phyloP scores from a whole-genome alignment of 2,113 vertebrate genomes.

The Calyptommatus sinebrachiatus region DNA sequence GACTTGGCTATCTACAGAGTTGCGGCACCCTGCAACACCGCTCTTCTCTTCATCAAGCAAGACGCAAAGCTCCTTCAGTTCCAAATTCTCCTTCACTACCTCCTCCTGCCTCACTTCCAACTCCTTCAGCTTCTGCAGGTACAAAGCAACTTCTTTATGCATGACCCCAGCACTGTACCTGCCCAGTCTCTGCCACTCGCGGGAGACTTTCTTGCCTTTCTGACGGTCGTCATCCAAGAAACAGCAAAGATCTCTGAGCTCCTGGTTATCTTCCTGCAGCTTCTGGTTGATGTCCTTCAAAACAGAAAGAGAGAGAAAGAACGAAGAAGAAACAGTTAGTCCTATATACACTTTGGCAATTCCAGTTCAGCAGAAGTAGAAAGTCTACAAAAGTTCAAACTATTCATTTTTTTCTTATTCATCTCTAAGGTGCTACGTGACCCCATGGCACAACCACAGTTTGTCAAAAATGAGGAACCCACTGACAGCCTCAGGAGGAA shows the following conservation, averaged over 20 bases:
- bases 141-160: constrained; percentile 92
- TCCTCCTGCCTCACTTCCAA: constrained; percentile 90
- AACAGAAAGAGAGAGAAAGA: constrained; percentile 37
- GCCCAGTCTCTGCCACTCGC: constrained; percentile 95
- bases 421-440: no score
- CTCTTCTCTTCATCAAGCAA: constrained; percentile 91
- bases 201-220: constrained; percentile 92
- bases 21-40: constrained; percentile 78
- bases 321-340: neutral
- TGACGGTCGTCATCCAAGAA: constrained; percentile 96
- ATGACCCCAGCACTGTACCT: constrained; percentile 89
- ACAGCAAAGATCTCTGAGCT: constrained; percentile 93
- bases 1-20: constrained; percentile 89
- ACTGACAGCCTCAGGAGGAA: neutral
- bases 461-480: neutral
- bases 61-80: constrained; percentile 92
- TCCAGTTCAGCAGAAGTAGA: no score
- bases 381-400: no score
- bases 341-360: no score
- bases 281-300: constrained; percentile 96
- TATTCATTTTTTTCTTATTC: no score
- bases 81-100: constrained; percentile 90
- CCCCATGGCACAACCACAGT: neutral
- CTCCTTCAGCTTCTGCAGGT: constrained; percentile 92
- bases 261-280: constrained; percentile 96